Conservation (phyloP, 2,888 invertebrate genomes). For the Aspidiotus destructor region DNA sequence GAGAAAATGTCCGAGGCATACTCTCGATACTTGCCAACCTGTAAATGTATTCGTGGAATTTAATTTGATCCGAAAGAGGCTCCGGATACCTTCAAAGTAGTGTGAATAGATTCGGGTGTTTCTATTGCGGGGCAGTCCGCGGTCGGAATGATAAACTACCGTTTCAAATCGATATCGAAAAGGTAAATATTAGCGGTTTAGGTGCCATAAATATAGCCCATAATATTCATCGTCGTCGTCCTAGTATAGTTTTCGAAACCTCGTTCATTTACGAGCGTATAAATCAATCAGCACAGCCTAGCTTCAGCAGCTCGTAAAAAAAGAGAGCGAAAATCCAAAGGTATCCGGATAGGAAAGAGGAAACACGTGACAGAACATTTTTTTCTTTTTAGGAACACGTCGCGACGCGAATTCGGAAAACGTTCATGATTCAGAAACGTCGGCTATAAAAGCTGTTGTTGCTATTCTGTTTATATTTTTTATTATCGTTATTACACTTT, state of each 20-base stretch:
- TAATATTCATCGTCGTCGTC: background rate
- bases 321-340: conserved; percentile 11
- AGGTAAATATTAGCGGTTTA: background rate
- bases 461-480: too few species aligned
- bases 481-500: background rate
- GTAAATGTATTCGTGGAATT: too few species aligned
- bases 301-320: conserved; percentile 5
- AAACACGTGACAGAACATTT: background rate
- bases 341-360: conserved; percentile 3
- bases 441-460: conserved; percentile 13
- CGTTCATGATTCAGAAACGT: too few species aligned
- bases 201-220: background rate
- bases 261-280: conserved; percentile 27
- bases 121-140: background rate
- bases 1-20: too few species aligned
- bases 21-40: too few species aligned
- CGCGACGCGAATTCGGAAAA: conserved; percentile 12
- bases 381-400: conserved; percentile 13
- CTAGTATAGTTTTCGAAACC: background rate
- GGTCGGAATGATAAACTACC: background rate
- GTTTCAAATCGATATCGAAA: background rate
- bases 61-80: background rate
- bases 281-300: conserved; percentile 27
- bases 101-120: too few species aligned
- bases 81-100: background rate